Conservation (phyloP, 2,888 invertebrate genomes). For the Muschampia plurimacula region DNA sequence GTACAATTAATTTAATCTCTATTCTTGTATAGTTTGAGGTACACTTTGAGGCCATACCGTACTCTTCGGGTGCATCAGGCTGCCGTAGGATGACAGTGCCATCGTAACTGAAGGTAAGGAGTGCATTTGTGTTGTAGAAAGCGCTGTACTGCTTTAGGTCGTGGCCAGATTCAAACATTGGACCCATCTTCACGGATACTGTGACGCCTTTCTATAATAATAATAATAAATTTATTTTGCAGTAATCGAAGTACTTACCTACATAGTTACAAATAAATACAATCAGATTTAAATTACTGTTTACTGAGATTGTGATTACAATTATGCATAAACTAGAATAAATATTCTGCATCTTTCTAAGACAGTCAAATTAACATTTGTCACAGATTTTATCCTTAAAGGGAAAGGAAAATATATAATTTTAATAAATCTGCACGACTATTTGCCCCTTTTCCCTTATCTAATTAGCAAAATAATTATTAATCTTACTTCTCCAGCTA, state of each 20-base stretch:
- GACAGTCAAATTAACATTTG: too few relatives aligned
- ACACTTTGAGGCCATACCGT: constrained; percentile 53
- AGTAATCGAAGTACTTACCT: too few relatives aligned
- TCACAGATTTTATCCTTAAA: too few relatives aligned
- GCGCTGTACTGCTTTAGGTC: constrained; percentile 65
- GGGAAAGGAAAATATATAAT: too few relatives aligned
- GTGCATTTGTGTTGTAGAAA: constrained; percentile 53
- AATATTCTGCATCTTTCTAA: too few relatives aligned
- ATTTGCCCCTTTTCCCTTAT: neutral
- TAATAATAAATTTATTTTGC: neutral
- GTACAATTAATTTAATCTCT: too few relatives aligned
- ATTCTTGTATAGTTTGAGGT: neutral
- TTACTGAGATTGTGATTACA: too few relatives aligned
- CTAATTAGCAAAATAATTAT: neutral
- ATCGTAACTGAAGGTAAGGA: constrained; percentile 70
- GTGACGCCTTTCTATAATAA: constrained; percentile 74
- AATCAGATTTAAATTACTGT: too few relatives aligned
- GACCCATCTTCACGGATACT: constrained; percentile 70
- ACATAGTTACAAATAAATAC: too few relatives aligned
- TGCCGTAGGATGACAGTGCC: constrained; percentile 62
- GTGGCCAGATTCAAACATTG: constrained; percentile 67
- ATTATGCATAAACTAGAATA: too few relatives aligned
- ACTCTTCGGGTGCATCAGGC: constrained; percentile 57
- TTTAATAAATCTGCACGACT: too few relatives aligned
- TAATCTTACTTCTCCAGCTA: constrained; percentile 66